Evolutionary conservation across 2,888 invertebrate genomes (phyloP), one percentile per base, ranked within the genome.

Genomic region (Caenorhabditis virilis): DNA sequence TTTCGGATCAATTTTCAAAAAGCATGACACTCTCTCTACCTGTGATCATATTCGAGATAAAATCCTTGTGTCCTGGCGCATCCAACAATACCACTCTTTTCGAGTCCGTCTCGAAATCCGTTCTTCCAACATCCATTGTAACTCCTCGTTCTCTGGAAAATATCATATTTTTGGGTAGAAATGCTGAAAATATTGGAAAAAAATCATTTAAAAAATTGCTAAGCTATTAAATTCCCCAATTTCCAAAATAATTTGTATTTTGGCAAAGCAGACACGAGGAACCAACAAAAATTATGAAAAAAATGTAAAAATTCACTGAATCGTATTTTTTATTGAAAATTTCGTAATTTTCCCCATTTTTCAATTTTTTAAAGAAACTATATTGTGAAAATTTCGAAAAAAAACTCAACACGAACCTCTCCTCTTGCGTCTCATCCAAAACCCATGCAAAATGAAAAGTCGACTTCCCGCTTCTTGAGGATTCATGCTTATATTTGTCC

Each of bases 21-120:
- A 51, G 33, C 7, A 46, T 15, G 20, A 25, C n/a, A 22, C 55
- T 55, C n/a, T 38, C 11, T 15, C 35, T 62, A 85, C 86, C 86
- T 15, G 91, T 92, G 75, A 99, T 98, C 97, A 99, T 98, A 82
- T 98, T 97, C 1, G 98, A 97, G 83, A 98, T 97, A 83, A 99
- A 98, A 84, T 99, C 98, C 84, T 92, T 94, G 85, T 99, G 98
- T 0, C 98, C 98, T 0, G 98, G 98, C 26, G 98, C 95, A 87
- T 99, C 98, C 57, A 99, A 86, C 43, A 99, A 76, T 7, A 84
- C 84, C 25, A 86, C 82, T 27, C 73, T 52, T 15, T 72, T 69
- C 25, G 52, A 47, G 0, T 62, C 45, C 20, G 78, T 82, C 42
- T 82, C 78, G 50, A 83, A 83, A 18, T 52, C 57, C 15, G 78